phyloP scores from a whole-genome alignment of 2,888 invertebrate genomes.

The Parnassius orleans region DNA sequence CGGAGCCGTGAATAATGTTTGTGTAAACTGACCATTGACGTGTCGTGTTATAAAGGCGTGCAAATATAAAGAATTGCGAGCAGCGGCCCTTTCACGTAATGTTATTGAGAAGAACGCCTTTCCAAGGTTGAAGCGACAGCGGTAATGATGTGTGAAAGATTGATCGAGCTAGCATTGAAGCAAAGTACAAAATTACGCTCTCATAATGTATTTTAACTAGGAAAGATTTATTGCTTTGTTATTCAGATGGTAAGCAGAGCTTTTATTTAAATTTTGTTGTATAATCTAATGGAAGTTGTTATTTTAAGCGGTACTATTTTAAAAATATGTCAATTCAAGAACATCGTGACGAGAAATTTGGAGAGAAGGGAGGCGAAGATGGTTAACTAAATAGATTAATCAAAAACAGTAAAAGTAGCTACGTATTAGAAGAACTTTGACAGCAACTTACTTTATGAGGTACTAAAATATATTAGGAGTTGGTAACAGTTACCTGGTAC shows the following conservation, averaged over 20 bases:
- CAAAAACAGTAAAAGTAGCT: too few species aligned
- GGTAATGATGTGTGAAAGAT: constrained; percentile 53
- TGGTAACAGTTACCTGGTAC: too few species aligned
- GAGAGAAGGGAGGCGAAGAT: too few species aligned
- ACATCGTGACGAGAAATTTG: too few species aligned
- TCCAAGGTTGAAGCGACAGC: constrained; percentile 51
- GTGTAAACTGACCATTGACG: constrained; percentile 38
- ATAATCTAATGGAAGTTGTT: constrained; percentile 39
- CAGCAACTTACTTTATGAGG: too few species aligned
- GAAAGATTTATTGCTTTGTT: constrained; percentile 43
- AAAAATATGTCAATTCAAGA: too few species aligned
- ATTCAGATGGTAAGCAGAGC: constrained; percentile 34
- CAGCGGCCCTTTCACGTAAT: constrained; percentile 37
- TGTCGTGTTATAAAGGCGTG: constrained; percentile 34
- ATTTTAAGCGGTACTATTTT: constrained; percentile 28
- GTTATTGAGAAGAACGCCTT: constrained; percentile 41
- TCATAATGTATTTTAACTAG: constrained; percentile 41
- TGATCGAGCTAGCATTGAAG: constrained; percentile 40
- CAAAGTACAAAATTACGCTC: constrained; percentile 33
- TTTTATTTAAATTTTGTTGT: constrained; percentile 38
- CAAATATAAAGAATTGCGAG: constrained; percentile 34
- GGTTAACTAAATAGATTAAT: too few species aligned
- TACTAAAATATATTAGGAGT: too few species aligned
- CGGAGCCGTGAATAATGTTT: constrained; percentile 32
- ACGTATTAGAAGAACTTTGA: too few species aligned